Conservation (phyloP, 1,140 invertebrate species). For the Brevipalpus yothersi region DNA sequence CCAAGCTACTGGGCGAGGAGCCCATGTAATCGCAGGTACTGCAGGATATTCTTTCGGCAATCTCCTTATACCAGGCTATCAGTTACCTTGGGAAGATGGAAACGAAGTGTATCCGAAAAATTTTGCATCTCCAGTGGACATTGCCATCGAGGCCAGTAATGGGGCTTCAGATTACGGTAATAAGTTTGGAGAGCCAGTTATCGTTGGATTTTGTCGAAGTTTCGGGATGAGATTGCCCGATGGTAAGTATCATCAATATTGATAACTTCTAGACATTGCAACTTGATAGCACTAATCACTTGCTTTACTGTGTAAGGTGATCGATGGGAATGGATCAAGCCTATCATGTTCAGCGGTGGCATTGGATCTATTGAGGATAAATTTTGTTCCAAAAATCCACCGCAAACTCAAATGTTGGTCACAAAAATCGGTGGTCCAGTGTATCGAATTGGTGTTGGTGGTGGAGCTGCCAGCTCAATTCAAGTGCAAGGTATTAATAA, state of each 20-base stretch:
- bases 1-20: slow-evolving; percentile 70
- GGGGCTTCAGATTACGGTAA: slow-evolving; percentile 93
- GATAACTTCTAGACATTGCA: background rate
- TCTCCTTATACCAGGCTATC: slow-evolving; percentile 61
- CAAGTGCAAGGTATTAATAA: slow-evolving; percentile 18
- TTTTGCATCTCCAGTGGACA: slow-evolving; percentile 62
- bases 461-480: slow-evolving; percentile 69
- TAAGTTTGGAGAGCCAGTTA: slow-evolving; percentile 90
- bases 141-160: slow-evolving; percentile 82
- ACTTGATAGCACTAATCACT: background rate
- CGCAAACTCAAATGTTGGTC: slow-evolving; percentile 51
- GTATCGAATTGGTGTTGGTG: slow-evolving; percentile 87
- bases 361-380: slow-evolving; percentile 62
- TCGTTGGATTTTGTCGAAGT: slow-evolving; percentile 67
- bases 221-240: slow-evolving; percentile 45
- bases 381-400: slow-evolving; percentile 43
- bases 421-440: slow-evolving; percentile 78
- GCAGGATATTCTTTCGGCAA: slow-evolving; percentile 90
- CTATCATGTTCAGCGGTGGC: slow-evolving; percentile 95
- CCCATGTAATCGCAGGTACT: slow-evolving; percentile 76
- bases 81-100: slow-evolving; percentile 54
- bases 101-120: slow-evolving; percentile 46
- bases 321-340: slow-evolving; percentile 80
- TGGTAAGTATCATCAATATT: background rate
- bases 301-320: slow-evolving; percentile 21